Conservation (phyloP, 2,797 vertebrate species). For the Eremophila alpestris region DNA sequence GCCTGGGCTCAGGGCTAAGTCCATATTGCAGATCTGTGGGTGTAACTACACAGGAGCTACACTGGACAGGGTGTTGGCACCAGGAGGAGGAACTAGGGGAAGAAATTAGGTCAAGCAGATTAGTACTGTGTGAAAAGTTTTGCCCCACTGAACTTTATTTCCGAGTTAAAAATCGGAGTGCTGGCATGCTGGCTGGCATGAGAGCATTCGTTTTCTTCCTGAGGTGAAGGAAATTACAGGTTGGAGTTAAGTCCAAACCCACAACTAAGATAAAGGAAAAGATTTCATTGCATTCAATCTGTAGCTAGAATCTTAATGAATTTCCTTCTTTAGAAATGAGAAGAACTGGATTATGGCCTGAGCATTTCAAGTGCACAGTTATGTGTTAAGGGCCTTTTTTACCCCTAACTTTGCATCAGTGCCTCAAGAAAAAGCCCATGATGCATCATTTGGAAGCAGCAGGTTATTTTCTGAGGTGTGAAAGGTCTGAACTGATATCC, state of each 20-base stretch:
- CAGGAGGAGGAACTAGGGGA: neutral
- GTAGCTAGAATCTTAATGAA: neutral
- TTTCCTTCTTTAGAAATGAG: neutral
- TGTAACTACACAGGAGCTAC: neutral
- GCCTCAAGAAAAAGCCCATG: neutral
- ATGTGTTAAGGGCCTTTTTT: neutral
- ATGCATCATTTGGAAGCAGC: neutral
- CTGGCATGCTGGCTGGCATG: neutral
- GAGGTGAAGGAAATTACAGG: neutral
- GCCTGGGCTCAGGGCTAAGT: neutral
- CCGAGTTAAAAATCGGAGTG: neutral
- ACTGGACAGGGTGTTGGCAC: neutral
- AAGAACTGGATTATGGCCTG: neutral
- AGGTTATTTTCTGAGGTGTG: neutral
- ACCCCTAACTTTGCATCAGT: neutral
- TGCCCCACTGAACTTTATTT: conserved; percentile 30
- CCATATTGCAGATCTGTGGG: neutral
- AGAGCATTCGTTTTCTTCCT: neutral
- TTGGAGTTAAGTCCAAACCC: neutral
- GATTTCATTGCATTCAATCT: neutral
- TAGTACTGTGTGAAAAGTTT: neutral
- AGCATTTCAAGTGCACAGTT: neutral
- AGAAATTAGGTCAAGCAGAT: conserved; percentile 11
- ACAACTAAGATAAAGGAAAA: neutral
- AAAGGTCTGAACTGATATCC: neutral